Percentiles rank a stretch among this genome's conserved stretches.
phyloP scores from a whole-genome alignment of 2,113 vertebrate species.

The Dolichallabes microphthalmus region DNA sequence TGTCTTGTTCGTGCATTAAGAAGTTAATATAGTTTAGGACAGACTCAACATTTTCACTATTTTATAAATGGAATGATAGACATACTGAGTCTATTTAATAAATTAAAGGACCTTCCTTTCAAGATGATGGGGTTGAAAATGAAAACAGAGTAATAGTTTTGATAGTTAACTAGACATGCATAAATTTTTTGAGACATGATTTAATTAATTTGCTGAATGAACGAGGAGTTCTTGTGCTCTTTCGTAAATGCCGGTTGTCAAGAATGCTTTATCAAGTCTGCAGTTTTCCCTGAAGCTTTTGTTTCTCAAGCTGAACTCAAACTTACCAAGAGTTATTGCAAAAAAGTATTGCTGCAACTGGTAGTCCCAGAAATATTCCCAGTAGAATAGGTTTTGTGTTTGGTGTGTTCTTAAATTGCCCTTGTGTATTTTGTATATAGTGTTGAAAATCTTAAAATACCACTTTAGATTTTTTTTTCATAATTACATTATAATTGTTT shows the following conservation, averaged over 20 bases:
- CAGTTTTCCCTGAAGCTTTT: background rate
- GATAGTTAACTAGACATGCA: background rate
- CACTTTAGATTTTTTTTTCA: background rate
- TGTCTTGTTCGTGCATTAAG: background rate
- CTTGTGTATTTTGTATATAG: background rate
- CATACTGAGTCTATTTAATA: background rate
- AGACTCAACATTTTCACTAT: background rate
- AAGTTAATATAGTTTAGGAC: background rate
- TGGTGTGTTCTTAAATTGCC: background rate
- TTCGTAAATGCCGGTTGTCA: background rate
- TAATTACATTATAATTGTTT: background rate
- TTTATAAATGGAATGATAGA: background rate
- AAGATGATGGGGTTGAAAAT: background rate
- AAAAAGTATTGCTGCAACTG: slow-evolving; percentile 17
- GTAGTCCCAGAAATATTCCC: background rate
- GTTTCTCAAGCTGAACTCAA: slow-evolving; percentile 34
- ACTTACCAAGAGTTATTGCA: slow-evolving; percentile 3
- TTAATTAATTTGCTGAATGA: background rate
- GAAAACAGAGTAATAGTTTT: background rate
- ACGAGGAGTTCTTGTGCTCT: background rate
- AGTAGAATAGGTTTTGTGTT: background rate
- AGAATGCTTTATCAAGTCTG: no score
- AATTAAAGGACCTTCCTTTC: background rate
- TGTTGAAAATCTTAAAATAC: background rate
- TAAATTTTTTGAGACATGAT: background rate